Evolutionary conservation across 2,113 vertebrate genomes (phyloP).

Genomic region (Podarcis raffonei): DNA sequence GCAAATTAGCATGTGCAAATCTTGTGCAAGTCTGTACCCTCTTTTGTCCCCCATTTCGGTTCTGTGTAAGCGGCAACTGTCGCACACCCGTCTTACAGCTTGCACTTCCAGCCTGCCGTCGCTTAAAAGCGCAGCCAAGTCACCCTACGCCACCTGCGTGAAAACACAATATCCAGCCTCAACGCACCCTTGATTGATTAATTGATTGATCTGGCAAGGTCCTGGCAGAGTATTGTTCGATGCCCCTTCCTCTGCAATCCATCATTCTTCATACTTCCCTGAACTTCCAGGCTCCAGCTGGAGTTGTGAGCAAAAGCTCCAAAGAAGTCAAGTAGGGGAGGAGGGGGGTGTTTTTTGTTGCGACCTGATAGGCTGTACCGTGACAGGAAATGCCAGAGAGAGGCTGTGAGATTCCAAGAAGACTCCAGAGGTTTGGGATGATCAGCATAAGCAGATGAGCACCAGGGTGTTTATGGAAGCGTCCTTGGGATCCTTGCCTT

Average conservation of each 20-base stretch:
- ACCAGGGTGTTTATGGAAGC: conserved; percentile 7
- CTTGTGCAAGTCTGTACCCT: not conserved
- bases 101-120: not conserved
- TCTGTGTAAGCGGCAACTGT: not conserved
- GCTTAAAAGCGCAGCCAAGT: not conserved
- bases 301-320: not conserved
- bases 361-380: not conserved
- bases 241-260: not conserved
- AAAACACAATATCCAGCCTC: not conserved
- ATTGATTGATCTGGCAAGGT: not conserved
- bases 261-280: conserved; percentile 22
- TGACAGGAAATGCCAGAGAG: conserved; percentile 15
- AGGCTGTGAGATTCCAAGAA: conserved; percentile 11
- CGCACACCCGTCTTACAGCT: not conserved
- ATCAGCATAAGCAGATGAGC: conserved; percentile 3
- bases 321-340: not conserved
- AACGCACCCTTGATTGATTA: not conserved
- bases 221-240: not conserved
- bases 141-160: not conserved
- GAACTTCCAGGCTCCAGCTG: conserved; percentile 11
- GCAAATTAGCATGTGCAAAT: not conserved
- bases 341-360: not conserved
- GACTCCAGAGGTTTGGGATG: not conserved
- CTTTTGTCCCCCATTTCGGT: not conserved
- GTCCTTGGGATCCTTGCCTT: not conserved